These are phyloP conservation scores for Branchellion lobata DNA, from an alignment of 2,888 invertebrate genomes.

Conservation along the genomic window DNA sequence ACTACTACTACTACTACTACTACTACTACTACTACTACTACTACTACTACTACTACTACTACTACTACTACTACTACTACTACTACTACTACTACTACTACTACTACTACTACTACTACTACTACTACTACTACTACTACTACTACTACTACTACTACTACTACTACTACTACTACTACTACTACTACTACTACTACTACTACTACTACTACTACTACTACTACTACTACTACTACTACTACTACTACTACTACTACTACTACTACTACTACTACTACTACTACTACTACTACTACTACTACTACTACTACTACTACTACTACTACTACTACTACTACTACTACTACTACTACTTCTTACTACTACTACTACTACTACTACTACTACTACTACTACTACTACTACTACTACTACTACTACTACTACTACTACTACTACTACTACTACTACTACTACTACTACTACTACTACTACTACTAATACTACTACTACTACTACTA, in stretches of 20 bases:
- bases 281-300: slow-evolving; percentile 21
- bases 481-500: slow-evolving; percentile 24
- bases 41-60: too few relatives aligned
- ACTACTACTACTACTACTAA: slow-evolving; percentile 21
- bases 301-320: slow-evolving; percentile 24
- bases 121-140: background rate
- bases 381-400: slow-evolving; percentile 29
- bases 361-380: slow-evolving; percentile 27
- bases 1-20: too few relatives aligned
- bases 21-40: too few relatives aligned
- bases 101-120: too few relatives aligned
- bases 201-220: slow-evolving; percentile 29
- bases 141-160: background rate
- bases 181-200: slow-evolving; percentile 27
- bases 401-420: slow-evolving; percentile 29
- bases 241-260: slow-evolving; percentile 27
- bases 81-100: too few relatives aligned
- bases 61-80: too few relatives aligned
- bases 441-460: slow-evolving; percentile 1
- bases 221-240: slow-evolving; percentile 27
- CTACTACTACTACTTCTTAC: slow-evolving; percentile 13
- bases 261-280: slow-evolving; percentile 24
- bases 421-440: slow-evolving; percentile 27
- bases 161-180: background rate
- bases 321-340: slow-evolving; percentile 29